Base-by-base conservation (phyloP, 2,797 vertebrate genomes). In the Pogoniulus pusillus region DNA sequence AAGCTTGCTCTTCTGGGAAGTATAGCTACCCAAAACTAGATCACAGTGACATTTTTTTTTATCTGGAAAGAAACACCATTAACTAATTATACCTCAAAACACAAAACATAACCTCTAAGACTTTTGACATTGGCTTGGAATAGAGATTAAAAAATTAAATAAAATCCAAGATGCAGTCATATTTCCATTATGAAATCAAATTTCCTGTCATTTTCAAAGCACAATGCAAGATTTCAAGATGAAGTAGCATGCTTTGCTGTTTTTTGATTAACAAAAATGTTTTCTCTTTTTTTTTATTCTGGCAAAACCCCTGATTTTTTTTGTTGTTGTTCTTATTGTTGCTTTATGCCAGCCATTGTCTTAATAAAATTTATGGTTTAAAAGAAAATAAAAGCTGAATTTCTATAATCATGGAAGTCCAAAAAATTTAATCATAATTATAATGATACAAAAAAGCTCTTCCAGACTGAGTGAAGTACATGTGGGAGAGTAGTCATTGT, bases 371-470 rank as follows among this genome's bases (percentile, higher is more conserved):
- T 37, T 45, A 69, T 74, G 32, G 45, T 54, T 81, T 71, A 68
- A 89, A 91, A 90, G 55, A 76, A 94, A 86, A 91, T 75, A 87
- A 88, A 75, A 84, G 26, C 55, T 72, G 34, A 39, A 35, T 59
- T 86, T 39, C 32, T 86, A 63, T 85, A 84, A 80, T 89, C 45
- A 71, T 18, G 89, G 75, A 69, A n/a, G 39, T 49, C 63, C 89
- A 45, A 81, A 93, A 93, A 91, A 87, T 81, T 81, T n/a, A 87
- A 39, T 82, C 55, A 77, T 85, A 85, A 94, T 89, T 89, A 73
- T 78, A 87, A 91, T 78, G 89, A 92, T 70, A 95, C 93, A 91
- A 74, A 95, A 92, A 92, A 69, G 30, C 58, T 64, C 45, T 90
- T 92, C 85, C 37, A 63, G 14, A 63, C 85, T 82, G 45, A 77